Evolutionary conservation across 2,888 invertebrate genomes (phyloP), one percentile per base, ranked within the genome.

Genomic region (Microdon myrmicae): DNA sequence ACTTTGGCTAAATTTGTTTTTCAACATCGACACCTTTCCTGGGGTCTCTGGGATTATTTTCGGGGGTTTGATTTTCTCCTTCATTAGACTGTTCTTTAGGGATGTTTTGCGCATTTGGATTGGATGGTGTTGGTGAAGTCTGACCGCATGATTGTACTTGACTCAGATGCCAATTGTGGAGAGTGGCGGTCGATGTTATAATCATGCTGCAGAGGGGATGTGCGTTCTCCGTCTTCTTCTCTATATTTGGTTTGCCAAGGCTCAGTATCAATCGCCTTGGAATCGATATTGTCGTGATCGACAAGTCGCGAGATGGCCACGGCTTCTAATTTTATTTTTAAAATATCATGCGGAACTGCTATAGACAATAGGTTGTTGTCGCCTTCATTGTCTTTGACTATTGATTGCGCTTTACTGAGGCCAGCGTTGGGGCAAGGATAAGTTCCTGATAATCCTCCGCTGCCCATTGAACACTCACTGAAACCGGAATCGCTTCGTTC

Each of bases 401-500:
- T 32, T 38, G 20, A 16, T 12, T 48, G 41, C 2, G 47, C 22
- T 6, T 20, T 38, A 10, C 54, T 56, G 12, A 31, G 7, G 1
- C 23, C 29, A 6, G 26, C 7, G 34, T 53, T 54, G 3, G 35
- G 47, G 48, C 71, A 72, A 34, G 69, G 71, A 8, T 71, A 71
- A 10, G 60, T 51, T 3, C 28, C 37, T 16, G 53, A 60, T 2
- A 31, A 68, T 5, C 68, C 68, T 4, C 69, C 71, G 43, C 79
- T 79, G 55, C 75, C 77, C 23, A 77, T 79, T 6, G 83, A 83
- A 70, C 83, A 83, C 60, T 84, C 84, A 70, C 84, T 84, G 58
- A 83, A 82, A 1, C 84, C 84, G 25, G 83, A 83, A 68, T 84
- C 84, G 70, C 83, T 83, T 34, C 84, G 78, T 68, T 84, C 83